A percentile compares a stretch with the other conserved stretches of the same genome.
Conservation (phyloP, 2,797 vertebrate species). For the Labroides dimidiatus region DNA sequence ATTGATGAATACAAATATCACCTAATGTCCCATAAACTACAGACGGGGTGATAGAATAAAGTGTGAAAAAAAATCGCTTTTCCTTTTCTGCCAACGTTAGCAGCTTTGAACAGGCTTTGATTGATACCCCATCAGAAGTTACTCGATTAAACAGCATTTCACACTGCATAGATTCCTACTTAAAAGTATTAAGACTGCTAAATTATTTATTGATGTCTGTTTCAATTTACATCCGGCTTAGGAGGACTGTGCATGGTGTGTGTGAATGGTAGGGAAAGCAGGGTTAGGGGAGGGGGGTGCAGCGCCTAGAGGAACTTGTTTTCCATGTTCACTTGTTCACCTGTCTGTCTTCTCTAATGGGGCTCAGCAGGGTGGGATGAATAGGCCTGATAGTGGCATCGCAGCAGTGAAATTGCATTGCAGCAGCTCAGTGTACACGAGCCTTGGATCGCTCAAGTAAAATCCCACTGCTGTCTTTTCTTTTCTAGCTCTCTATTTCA, state of each 20-base stretch:
- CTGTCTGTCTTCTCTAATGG: slow-evolving; percentile 85
- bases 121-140: slow-evolving; percentile 84
- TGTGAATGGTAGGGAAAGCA: slow-evolving; percentile 29
- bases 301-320: slow-evolving; percentile 90
- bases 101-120: slow-evolving; percentile 82
- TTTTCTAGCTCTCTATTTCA: slow-evolving; percentile 35
- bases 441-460: slow-evolving; percentile 43
- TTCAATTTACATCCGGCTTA: slow-evolving; percentile 90
- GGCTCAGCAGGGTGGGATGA: slow-evolving; percentile 81
- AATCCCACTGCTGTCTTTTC: slow-evolving; percentile 69
- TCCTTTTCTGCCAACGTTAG: slow-evolving; percentile 80
- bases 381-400: slow-evolving; percentile 71
- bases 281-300: slow-evolving; percentile 27
- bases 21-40: slow-evolving; percentile 64
- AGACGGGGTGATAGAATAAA: slow-evolving; percentile 58
- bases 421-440: slow-evolving; percentile 54
- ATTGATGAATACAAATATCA: slow-evolving; percentile 82
- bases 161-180: slow-evolving; percentile 93
- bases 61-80: slow-evolving; percentile 37
- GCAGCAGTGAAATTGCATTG: slow-evolving; percentile 71
- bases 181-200: slow-evolving; percentile 93
- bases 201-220: slow-evolving; percentile 99
- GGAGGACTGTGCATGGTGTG: slow-evolving; percentile 64
- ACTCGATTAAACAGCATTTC: slow-evolving; percentile 85
- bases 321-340: slow-evolving; percentile 90